Base-by-base conservation (phyloP, 2,113 vertebrate genomes). In the Eira barbara region DNA sequence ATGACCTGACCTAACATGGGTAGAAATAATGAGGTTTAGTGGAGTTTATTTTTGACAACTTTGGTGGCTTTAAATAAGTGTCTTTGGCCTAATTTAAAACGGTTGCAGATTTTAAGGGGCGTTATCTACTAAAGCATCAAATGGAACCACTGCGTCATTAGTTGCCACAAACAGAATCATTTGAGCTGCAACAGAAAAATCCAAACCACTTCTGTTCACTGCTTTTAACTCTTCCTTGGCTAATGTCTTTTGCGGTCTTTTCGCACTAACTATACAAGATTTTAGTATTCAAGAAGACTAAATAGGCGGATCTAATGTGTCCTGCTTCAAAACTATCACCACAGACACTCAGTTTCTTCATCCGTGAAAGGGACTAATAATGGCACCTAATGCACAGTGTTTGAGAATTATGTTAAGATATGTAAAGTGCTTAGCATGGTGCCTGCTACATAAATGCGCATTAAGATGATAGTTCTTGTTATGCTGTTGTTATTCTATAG, bases 51-150 rank as follows among this genome's bases (percentile, higher is more conserved):
- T 98, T 97, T 97, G 57, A 96, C 91, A 98, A 95, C 76, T 90
- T 89, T 57, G 52, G 76, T 89, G 84, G 71, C 95, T 98, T 94
- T 95, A 92, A 92, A 87, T 97, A 96, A 96, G 42, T 94, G 31
- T 76, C 92, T 94, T 91, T 97, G 95, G 97, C 96, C 97, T 59
- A 95, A 79, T 97, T 96, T 97, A 17, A 95, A 97, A 90, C n/a
- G n/a, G 85, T 47, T 95, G 59, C 76, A 59, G 88, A 96, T 91
- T 91, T 97, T 65, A 82, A 82, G 81, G 52, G 25, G 1, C 52
- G 83, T 96, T 94, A 97, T 61, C 96, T 93, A 59, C 84, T 80
- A 95, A 78, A 55, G 23, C 76, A 85, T 73, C 61, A 88, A 67
- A 94, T 84, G 45, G 63, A 91, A 67, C 80, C 57, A 65, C 92